Evolutionary conservation across 2,797 vertebrate genomes (phyloP).

Genomic region (Fistularia commersonii): DNA sequence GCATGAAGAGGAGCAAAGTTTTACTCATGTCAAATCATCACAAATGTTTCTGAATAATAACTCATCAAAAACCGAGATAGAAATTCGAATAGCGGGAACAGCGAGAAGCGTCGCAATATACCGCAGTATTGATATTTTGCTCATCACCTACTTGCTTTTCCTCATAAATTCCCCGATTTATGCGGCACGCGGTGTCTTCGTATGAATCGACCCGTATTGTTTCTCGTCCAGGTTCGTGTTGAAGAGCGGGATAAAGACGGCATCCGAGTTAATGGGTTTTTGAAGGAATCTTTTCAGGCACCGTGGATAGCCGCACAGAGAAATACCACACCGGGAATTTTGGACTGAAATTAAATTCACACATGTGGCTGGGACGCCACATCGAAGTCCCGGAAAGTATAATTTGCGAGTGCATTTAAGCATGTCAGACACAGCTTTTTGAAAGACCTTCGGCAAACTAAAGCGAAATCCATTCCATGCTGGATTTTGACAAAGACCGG

Average conservation of each 20-base stretch:
- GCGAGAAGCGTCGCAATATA: too few species aligned
- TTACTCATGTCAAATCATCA: too few species aligned
- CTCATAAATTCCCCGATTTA: too few species aligned
- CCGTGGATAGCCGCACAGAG: conserved; percentile 19
- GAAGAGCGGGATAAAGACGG: not conserved
- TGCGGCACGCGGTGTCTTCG: too few species aligned
- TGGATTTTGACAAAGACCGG: conserved; percentile 25
- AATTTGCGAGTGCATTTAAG: conserved; percentile 34
- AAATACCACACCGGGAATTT: conserved; percentile 14
- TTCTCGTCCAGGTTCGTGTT: not conserved
- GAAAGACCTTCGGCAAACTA: conserved; percentile 14
- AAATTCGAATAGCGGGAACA: too few species aligned
- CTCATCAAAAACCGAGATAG: too few species aligned
- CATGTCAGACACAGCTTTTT: conserved; percentile 25
- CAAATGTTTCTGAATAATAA: too few species aligned
- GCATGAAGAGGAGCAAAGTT: too few species aligned
- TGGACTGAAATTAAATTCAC: conserved; percentile 27
- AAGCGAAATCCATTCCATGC: conserved; percentile 23
- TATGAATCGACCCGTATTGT: too few species aligned
- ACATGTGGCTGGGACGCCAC: conserved; percentile 11
- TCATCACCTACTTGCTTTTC: too few species aligned
- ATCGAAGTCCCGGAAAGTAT: conserved; percentile 14
- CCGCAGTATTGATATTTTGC: too few species aligned
- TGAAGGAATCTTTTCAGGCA: conserved; percentile 19
- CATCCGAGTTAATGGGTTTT: conserved; percentile 7